Evolutionary conservation across 2,113 vertebrate genomes (phyloP), one percentile per base, ranked within the genome.

Genomic region (Pedionomus torquatus): DNA sequence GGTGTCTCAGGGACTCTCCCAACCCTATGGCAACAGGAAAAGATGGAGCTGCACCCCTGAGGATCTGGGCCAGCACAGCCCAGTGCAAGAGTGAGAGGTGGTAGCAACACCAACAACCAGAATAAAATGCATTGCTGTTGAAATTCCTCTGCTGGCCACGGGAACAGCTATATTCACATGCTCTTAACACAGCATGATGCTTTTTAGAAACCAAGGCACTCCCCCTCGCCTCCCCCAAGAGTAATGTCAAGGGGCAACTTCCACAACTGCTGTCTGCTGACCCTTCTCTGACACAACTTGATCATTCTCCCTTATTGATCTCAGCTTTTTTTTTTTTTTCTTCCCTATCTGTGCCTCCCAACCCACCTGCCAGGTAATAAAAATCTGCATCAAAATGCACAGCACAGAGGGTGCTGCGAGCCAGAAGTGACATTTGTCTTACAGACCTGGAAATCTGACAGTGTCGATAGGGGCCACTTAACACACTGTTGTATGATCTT

Each of bases 371-470:
- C 64, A 83, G 74, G 89, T 87, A 95, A 96, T 92, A 94, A 94
- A 96, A 97, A 75, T 85, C 95, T 86, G 81, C 86, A 96, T 96
- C 84, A 76, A 83, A 91, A 97, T 95, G 92, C 86, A 89, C 13
- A 60, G 80, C 90, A 82, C 90, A 86, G 26, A 35, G 65, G 37
- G 46, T 81, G 61, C 71, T 80, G 63, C 0, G 2, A 95, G 89
- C 74, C 71, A 93, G n/a, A 55, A 92, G 69, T 6, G 4, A 63
- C 75, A 78, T 93, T 96, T 95, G 61, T 94, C 80, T 97, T 65
- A 26, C 25, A 89, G 80, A 93, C 76, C 81, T 61, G 71, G 68
- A 94, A 93, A 91, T 46, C n/a, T 88, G 87, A 83, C 83, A 75
- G 71, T 39, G 76, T 72, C 7, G 2, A 77, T 48, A 60, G 71